A percentile compares a stretch with the other conserved stretches of the same genome.
phyloP scores from a whole-genome alignment of 2,888 invertebrate species.

The Hyposoter dolosus region DNA sequence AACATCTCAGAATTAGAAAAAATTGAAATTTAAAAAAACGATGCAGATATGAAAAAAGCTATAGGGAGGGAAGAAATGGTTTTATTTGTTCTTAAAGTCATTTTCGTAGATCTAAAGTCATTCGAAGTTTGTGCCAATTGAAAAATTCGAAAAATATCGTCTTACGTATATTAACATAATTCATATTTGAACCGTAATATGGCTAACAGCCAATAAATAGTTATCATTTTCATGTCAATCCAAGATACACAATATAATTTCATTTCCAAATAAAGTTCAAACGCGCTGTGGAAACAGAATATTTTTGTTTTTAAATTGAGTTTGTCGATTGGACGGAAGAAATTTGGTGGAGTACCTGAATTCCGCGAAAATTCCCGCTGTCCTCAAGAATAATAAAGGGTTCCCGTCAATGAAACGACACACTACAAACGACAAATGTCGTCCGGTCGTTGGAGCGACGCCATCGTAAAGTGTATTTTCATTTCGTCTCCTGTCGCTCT shows the following conservation, averaged over 20 bases:
- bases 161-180: not conserved
- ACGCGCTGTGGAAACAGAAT: slow-evolving; percentile 30
- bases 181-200: slow-evolving; percentile 19
- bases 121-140: not conserved
- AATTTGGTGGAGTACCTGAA: slow-evolving; percentile 69
- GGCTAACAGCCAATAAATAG: not conserved
- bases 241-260: not conserved
- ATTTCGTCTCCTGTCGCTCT: slow-evolving; percentile 35
- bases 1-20: not conserved
- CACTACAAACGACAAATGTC: slow-evolving; percentile 71
- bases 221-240: not conserved
- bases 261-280: not conserved
- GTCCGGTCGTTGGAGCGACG: slow-evolving; percentile 70
- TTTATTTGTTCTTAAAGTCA: too few relatives aligned
- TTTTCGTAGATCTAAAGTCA: not conserved
- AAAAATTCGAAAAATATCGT: not conserved
- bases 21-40: not conserved
- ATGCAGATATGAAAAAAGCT: not conserved
- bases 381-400: slow-evolving; percentile 71
- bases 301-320: slow-evolving; percentile 28
- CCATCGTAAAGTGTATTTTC: slow-evolving; percentile 60
- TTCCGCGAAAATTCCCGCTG: slow-evolving; percentile 73
- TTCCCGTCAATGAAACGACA: slow-evolving; percentile 75
- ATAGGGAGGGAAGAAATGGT: not conserved
- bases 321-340: slow-evolving; percentile 68